A percentile compares a stretch with the other conserved stretches of the same genome.
Conservation (phyloP, 2,113 vertebrate genomes). For the Petromus typicus region DNA sequence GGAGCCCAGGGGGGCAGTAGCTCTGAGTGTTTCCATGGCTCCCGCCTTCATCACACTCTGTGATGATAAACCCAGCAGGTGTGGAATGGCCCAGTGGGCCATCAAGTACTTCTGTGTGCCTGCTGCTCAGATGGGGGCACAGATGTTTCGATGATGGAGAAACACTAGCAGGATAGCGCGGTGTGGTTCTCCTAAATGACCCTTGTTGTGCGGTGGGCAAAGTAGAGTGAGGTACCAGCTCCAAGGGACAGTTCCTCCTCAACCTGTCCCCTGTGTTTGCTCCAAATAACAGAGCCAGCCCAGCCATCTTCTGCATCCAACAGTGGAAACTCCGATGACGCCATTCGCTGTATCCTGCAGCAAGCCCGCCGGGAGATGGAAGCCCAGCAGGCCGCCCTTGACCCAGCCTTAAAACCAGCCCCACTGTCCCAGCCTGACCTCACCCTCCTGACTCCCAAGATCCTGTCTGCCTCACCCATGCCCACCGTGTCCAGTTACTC, state of each 20-base stretch:
- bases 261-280: slow-evolving; percentile 46
- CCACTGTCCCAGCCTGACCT: slow-evolving; percentile 93
- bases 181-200: background rate
- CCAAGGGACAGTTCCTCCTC: accelerated
- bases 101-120: background rate
- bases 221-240: background rate
- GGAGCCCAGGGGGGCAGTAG: background rate
- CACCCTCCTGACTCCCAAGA: slow-evolving; percentile 91
- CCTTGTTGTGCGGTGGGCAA: accelerated
- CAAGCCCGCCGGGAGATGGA: slow-evolving; percentile 97
- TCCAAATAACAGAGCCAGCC: slow-evolving; percentile 90
- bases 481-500: slow-evolving; percentile 91
- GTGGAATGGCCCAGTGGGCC: too few species aligned
- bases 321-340: slow-evolving; percentile 93
- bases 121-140: background rate
- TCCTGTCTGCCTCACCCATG: slow-evolving; percentile 89
- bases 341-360: slow-evolving; percentile 97
- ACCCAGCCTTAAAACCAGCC: slow-evolving; percentile 94
- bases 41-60: accelerated
- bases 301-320: slow-evolving; percentile 90
- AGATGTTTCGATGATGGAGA: background rate
- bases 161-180: background rate
- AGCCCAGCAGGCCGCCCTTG: slow-evolving; percentile 95
- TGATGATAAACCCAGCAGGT: background rate
- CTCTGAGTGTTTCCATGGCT: accelerated